A percentile compares a stretch with the other conserved stretches of the same genome.
phyloP scores from a whole-genome alignment of 2,888 invertebrate species.

The Xestoiulus laeticollis region DNA sequence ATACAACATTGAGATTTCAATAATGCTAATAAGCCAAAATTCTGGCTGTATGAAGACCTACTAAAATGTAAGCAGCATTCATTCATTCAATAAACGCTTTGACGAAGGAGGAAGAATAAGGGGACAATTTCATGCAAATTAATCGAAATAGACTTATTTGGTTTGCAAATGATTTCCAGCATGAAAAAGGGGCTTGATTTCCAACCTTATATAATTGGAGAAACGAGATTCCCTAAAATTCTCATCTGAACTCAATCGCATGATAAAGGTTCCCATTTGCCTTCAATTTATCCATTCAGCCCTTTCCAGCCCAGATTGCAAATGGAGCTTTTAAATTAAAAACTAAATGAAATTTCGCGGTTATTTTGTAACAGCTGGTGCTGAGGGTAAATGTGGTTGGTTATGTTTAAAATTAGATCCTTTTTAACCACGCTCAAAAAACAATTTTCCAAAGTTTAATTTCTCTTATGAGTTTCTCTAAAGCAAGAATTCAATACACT shows the following conservation, averaged over 20 bases:
- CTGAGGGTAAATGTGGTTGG: neutral
- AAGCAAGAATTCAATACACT: too few species aligned
- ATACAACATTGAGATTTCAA: neutral
- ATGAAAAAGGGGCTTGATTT: conserved; percentile 4
- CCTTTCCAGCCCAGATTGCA: neutral
- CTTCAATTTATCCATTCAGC: neutral
- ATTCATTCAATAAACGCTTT: neutral
- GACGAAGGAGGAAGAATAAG: neutral
- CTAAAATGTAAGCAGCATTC: neutral
- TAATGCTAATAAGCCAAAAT: neutral
- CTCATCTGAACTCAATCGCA: neutral
- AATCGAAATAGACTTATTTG: neutral
- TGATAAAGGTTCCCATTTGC: neutral
- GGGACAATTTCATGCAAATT: neutral
- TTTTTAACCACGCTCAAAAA: neutral
- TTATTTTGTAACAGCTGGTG: neutral
- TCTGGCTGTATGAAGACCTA: neutral
- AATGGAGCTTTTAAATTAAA: neutral
- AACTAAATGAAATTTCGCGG: neutral
- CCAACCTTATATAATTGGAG: neutral
- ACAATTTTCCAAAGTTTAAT: too few species aligned
- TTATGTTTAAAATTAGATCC: neutral
- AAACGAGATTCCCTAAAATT: neutral
- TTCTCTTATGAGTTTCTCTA: too few species aligned
- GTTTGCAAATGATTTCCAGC: neutral